Evolutionary conservation across 1,140 invertebrate genomes (phyloP), one percentile per base, ranked within the genome.

Genomic region (Aphis craccivora): DNA sequence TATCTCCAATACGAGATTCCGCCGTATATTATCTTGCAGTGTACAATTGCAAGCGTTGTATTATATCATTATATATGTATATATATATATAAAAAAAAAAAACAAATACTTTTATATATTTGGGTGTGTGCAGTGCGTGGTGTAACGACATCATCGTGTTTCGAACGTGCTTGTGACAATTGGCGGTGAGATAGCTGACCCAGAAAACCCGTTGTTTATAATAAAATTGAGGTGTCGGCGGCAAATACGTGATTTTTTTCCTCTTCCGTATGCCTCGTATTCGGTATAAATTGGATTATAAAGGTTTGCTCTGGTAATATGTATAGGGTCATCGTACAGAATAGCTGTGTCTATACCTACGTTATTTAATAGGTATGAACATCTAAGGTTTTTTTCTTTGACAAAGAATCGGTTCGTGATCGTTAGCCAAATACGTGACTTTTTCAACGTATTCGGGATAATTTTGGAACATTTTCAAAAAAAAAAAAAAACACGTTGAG

Each of bases 381-480:
- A 93, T 53, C 30, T 23, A 93, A 86, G 48, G 76, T 51, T 55
- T 60, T 90, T 90, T 60, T 55, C 81, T 51, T 76, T 81, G 48
- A 83, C 43, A 76, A 76, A 83, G 22, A 51, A 93, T 83, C 60
- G 90, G 90, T 51, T 81, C 35, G 51, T 89, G 51, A 89, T 40
- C 48, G n/a, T 91, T 83, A 81, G 35, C 51, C 45, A 53, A 86
- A 53, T 93, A 93, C 91, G 91, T 86, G 91, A 93, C 91, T 93
- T 93, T 93, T 93, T 93, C 91, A 40, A 53, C 35, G 37, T 84
- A 84, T 37, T 37, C 23, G 23, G 48, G 48, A 84, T 84, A 83
- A 83, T 86, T 93, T 93, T 93, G 91, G 76, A 93, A 93, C 91
- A 84, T 84, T 83, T 20, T 84, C 76, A 93, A 91, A 35, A 67